Conservation (phyloP, 2,888 invertebrate genomes). For the Melieria omissa region DNA sequence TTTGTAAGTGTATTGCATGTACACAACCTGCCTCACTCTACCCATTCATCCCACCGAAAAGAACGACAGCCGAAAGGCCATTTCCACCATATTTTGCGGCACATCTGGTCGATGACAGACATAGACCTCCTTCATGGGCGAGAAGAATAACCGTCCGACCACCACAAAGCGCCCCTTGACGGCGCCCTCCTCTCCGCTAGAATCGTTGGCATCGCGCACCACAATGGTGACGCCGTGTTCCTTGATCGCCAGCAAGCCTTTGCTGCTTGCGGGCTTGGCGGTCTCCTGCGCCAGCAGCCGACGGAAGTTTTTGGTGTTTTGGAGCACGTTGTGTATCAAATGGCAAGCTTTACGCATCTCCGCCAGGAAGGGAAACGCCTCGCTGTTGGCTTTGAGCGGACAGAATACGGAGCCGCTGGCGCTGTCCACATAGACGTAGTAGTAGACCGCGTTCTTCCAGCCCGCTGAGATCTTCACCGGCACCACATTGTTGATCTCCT, state of each 20-base stretch:
- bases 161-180: slow-evolving; percentile 57
- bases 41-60: slow-evolving; percentile 56
- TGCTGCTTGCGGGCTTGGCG: slow-evolving; percentile 10
- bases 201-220: slow-evolving; percentile 67
- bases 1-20: too few relatives aligned
- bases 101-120: slow-evolving; percentile 87
- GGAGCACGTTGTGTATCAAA: slow-evolving; percentile 77
- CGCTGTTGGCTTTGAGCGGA: slow-evolving; percentile 56
- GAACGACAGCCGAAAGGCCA: slow-evolving; percentile 81
- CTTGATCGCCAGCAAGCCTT: slow-evolving; percentile 76
- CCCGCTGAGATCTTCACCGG: slow-evolving; percentile 63
- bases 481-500: slow-evolving; percentile 70
- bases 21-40: neutral
- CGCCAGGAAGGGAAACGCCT: slow-evolving; percentile 71
- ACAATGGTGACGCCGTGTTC: slow-evolving; percentile 85
- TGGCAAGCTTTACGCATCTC: slow-evolving; percentile 80
- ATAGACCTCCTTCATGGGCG: slow-evolving; percentile 84
- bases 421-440: slow-evolving; percentile 58
- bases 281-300: slow-evolving; percentile 42
- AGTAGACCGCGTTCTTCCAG: slow-evolving; percentile 58
- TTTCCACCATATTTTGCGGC: slow-evolving; percentile 89
- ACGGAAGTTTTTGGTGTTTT: slow-evolving; percentile 68
- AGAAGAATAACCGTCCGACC: slow-evolving; percentile 79
- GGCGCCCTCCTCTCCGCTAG: slow-evolving; percentile 65
- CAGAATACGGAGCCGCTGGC: slow-evolving; percentile 54